These are phyloP conservation scores for Ptiloglossa arizonensis DNA, from an alignment of 1,140 invertebrate species.

Conservation along the genomic window DNA sequence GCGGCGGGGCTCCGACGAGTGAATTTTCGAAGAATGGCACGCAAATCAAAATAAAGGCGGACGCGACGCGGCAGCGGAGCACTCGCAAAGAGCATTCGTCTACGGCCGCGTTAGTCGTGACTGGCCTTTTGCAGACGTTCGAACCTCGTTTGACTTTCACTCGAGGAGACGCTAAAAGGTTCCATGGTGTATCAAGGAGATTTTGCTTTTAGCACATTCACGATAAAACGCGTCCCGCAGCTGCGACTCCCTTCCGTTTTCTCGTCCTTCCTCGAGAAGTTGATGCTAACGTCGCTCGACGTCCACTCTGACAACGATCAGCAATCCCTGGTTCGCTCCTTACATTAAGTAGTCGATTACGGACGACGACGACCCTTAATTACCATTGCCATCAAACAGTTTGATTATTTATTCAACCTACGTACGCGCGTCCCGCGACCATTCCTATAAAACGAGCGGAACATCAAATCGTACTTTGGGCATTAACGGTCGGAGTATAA, in stretches of 20 bases:
- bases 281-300: constrained; percentile 75
- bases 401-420: neutral
- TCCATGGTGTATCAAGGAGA: constrained; percentile 80
- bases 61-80: neutral
- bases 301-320: constrained; percentile 57
- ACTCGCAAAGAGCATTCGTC: constrained; percentile 49
- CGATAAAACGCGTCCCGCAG: constrained; percentile 78
- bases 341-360: neutral
- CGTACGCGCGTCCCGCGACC: too few relatives aligned
- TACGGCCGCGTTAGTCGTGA: constrained; percentile 9
- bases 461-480: too few relatives aligned
- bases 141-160: constrained; percentile 76
- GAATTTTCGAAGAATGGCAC: constrained; percentile 25
- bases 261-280: constrained; percentile 38
- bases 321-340: neutral
- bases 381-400: neutral
- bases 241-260: constrained; percentile 56
- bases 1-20: neutral
- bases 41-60: constrained; percentile 30
- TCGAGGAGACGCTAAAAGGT: constrained; percentile 80
- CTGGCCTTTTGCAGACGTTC: constrained; percentile 55
- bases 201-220: constrained; percentile 82
- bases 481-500: too few relatives aligned
- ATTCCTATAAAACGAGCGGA: too few relatives aligned
- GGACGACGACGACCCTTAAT: neutral